A percentile compares a stretch with the other conserved stretches of the same genome.
Evolutionary conservation across 1,140 invertebrate genomes (phyloP).

Genomic region (Drosophila pectinifera): DNA sequence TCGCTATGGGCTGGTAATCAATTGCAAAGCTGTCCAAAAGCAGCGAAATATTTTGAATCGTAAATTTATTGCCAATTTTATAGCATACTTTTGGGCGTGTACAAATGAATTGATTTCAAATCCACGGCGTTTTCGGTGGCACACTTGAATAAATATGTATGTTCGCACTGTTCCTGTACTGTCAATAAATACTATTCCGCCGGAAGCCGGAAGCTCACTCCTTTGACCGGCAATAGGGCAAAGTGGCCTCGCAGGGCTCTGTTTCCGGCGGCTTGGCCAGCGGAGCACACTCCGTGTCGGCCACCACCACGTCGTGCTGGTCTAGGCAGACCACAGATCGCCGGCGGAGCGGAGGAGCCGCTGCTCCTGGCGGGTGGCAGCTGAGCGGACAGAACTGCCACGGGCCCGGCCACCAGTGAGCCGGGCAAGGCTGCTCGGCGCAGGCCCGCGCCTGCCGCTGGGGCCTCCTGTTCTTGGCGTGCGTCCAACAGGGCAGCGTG

Average conservation of each 20-base stretch:
- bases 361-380: conserved; percentile 85
- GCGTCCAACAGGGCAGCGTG: conserved; percentile 88
- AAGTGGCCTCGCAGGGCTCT: conserved; percentile 87
- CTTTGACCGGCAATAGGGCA: conserved; percentile 86
- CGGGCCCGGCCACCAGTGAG: conserved; percentile 92
- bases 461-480: conserved; percentile 87
- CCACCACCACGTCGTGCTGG: conserved; percentile 89
- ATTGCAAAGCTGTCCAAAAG: background rate
- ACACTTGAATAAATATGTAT: conserved; percentile 43
- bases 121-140: background rate
- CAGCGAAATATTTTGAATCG: background rate
- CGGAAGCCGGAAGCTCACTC: conserved; percentile 10
- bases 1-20: background rate
- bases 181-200: conserved; percentile 35
- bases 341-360: conserved; percentile 86
- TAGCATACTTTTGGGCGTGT: background rate
- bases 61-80: background rate
- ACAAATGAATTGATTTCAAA: background rate
- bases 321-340: conserved; percentile 91
- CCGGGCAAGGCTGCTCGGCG: conserved; percentile 90
- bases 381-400: conserved; percentile 93
- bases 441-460: conserved; percentile 87
- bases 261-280: conserved; percentile 87
- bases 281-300: conserved; percentile 88
- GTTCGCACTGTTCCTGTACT: conserved; percentile 15